These are phyloP conservation scores for Amphiduros pacificus DNA, from an alignment of 2,888 invertebrate species.

Conservation along the genomic window DNA sequence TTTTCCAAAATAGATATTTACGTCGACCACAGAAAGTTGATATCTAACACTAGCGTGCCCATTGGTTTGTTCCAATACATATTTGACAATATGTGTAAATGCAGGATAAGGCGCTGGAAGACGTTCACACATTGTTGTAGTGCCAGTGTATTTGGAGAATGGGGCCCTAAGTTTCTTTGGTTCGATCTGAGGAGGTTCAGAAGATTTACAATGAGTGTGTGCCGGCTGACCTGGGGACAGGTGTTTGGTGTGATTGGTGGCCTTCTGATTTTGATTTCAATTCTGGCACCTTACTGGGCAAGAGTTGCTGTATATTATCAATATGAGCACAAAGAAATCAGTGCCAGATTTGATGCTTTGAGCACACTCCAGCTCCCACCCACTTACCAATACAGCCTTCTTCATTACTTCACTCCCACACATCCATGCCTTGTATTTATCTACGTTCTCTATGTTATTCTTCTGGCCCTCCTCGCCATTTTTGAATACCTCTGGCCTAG, in stretches of 20 bases:
- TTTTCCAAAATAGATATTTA: neutral
- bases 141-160: conserved; percentile 29
- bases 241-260: conserved; percentile 19
- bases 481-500: neutral
- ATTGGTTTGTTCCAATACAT: conserved; percentile 26
- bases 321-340: conserved; percentile 24
- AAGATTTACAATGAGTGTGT: no score
- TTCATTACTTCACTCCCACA: conserved; percentile 25
- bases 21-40: conserved; percentile 27
- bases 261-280: conserved; percentile 18
- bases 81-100: conserved; percentile 27
- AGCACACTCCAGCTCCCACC: conserved; percentile 12
- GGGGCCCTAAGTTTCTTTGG: conserved; percentile 28
- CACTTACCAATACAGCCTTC: conserved; percentile 12
- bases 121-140: conserved; percentile 29
- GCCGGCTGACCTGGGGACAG: conserved; percentile 26
- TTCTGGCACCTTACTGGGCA: conserved; percentile 28
- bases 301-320: conserved; percentile 23
- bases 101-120: conserved; percentile 20
- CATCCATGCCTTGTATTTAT: conserved; percentile 18
- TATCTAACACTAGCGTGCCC: conserved; percentile 26
- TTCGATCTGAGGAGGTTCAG: conserved; percentile 14
- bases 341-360: conserved; percentile 9
- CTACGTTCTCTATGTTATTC: conserved; percentile 25
- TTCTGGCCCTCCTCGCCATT: conserved; percentile 11